Conservation (phyloP, 2,888 invertebrate species). For the Octodonta nipae region DNA sequence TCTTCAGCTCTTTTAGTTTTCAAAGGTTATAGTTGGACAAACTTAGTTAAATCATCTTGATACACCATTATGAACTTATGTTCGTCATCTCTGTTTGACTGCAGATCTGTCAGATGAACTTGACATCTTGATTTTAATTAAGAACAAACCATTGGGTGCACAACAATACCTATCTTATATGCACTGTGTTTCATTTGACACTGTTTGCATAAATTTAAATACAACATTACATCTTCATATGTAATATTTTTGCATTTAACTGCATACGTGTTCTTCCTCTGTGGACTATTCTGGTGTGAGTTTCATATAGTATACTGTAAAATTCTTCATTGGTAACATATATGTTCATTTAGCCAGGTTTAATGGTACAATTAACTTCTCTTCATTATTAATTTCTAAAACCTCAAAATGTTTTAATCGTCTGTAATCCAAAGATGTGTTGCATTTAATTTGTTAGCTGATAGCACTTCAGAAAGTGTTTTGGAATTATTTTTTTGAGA, state of each 20-base stretch:
- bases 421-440: background rate
- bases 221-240: background rate
- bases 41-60: background rate
- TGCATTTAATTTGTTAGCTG: background rate
- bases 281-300: background rate
- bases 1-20: too few relatives aligned
- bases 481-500: background rate
- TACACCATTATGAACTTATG: too few relatives aligned
- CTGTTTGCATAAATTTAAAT: too few relatives aligned
- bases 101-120: slow-evolving; percentile 1
- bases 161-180: background rate
- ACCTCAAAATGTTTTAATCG: background rate
- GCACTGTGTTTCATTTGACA: slow-evolving; percentile 3
- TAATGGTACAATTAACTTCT: background rate
- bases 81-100: too few relatives aligned
- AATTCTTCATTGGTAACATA: background rate
- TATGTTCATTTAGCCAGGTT: background rate
- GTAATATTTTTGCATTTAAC: background rate
- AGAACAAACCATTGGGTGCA: background rate
- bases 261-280: background rate
- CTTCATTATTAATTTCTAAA: background rate
- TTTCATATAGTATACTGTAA: too few relatives aligned
- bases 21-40: too few relatives aligned
- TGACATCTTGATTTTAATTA: background rate
- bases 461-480: background rate